These are phyloP conservation scores for Aeoliscus strigatus DNA, from an alignment of 2,797 vertebrate genomes.

Conservation along the genomic window DNA sequence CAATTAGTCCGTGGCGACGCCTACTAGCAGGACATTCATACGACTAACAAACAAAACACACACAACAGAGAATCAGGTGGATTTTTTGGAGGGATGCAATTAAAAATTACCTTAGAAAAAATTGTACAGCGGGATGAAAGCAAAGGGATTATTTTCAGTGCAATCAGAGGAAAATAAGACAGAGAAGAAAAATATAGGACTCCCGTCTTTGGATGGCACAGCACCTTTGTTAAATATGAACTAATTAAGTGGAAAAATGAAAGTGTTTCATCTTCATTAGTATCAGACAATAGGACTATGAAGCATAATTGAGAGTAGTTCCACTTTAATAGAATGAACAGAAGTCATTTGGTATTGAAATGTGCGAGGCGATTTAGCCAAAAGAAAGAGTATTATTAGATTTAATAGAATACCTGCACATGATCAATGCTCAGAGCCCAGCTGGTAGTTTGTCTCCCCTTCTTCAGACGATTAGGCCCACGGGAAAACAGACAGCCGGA, in stretches of 20 bases:
- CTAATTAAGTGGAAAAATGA: conserved; percentile 75
- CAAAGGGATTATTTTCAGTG: conserved; percentile 57
- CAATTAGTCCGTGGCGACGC: conserved; percentile 61
- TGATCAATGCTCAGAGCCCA: conserved; percentile 64
- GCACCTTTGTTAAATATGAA: conserved; percentile 76
- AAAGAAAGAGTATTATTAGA: conserved; percentile 70
- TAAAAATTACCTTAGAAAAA: conserved; percentile 29
- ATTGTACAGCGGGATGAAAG: no score
- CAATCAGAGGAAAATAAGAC: conserved; percentile 30
- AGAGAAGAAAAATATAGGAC: conserved; percentile 4
- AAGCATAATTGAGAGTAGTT: conserved; percentile 73
- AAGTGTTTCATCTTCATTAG: conserved; percentile 78
- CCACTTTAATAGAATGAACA: conserved; percentile 70
- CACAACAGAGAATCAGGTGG: conserved; percentile 47
- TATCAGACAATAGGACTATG: conserved; percentile 71
- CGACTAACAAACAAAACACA: conserved; percentile 15
- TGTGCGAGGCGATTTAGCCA: conserved; percentile 56
- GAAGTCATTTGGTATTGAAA: conserved; percentile 68
- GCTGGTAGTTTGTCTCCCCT: conserved; percentile 65
- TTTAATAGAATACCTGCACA: conserved; percentile 65
- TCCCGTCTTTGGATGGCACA: conserved; percentile 53
- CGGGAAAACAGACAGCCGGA: conserved; percentile 59
- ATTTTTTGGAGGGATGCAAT: conserved; percentile 56
- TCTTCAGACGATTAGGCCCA: conserved; percentile 61
- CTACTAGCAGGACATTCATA: conserved; percentile 36